Conservation (phyloP, 2,113 vertebrate species). For the Podilymbus podiceps region DNA sequence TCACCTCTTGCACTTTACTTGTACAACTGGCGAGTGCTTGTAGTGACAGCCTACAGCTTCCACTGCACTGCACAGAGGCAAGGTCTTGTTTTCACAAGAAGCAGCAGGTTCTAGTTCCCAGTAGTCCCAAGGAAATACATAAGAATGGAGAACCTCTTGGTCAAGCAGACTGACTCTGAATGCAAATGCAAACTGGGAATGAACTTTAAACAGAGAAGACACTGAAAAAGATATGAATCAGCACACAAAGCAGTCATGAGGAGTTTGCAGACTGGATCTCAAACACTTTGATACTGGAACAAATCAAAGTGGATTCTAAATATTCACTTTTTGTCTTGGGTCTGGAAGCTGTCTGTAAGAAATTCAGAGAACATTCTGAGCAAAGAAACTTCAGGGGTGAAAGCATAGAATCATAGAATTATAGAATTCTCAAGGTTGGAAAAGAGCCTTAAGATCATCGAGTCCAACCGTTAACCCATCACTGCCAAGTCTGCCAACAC, state of each 20-base stretch:
- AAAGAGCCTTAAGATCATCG: no score
- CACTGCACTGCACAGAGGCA: neutral
- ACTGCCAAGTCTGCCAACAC: no score
- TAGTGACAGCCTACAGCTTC: neutral
- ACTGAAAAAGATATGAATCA: neutral
- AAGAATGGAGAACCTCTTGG: neutral
- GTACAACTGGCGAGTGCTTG: fast-evolving
- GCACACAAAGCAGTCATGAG: neutral
- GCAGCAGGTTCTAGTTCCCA: neutral
- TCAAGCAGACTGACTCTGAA: neutral
- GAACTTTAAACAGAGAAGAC: neutral
- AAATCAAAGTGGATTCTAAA: neutral
- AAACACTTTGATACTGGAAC: neutral
- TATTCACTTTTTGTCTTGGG: neutral
- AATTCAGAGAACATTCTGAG: neutral
- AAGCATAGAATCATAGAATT: no score
- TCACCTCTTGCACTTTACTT: neutral
- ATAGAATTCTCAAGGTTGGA: no score
- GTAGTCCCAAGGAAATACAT: neutral
- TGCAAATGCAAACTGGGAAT: neutral
- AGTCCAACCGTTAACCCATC: no score
- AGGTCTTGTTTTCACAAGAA: neutral
- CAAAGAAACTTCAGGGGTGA: neutral
- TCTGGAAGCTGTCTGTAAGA: neutral
- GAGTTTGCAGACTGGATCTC: neutral